phyloP scores from a whole-genome alignment of 1,140 invertebrate species.

The Procambarus clarkii region DNA sequence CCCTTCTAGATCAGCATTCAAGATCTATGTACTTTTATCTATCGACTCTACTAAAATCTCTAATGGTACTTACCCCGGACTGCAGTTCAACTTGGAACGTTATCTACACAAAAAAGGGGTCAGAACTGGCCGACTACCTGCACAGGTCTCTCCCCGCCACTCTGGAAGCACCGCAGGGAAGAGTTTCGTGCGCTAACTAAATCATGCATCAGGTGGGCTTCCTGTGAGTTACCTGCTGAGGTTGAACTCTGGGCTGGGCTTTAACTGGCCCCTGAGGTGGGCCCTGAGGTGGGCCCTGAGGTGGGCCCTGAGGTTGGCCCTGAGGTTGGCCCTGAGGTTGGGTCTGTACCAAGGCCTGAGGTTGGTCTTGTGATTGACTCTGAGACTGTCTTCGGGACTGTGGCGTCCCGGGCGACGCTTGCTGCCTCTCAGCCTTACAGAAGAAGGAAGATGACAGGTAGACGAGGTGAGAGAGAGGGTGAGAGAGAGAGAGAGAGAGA shows the following conservation, averaged over 20 bases:
- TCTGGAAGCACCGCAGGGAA: background rate
- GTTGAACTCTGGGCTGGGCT: slow-evolving; percentile 15
- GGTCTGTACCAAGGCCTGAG: background rate
- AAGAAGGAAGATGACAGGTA: too few species aligned
- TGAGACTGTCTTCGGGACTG: slow-evolving; percentile 17
- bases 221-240: slow-evolving; percentile 19
- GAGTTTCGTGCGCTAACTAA: background rate
- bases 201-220: slow-evolving; percentile 19
- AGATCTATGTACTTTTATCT: background rate
- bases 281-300: slow-evolving; percentile 11
- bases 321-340: background rate
- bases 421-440: slow-evolving; percentile 1
- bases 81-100: background rate
- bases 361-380: background rate
- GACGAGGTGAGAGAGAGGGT: too few species aligned
- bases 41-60: background rate
- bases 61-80: background rate
- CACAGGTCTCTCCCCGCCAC: background rate
- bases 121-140: background rate
- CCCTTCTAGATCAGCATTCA: slow-evolving; percentile 9
- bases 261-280: slow-evolving; percentile 13
- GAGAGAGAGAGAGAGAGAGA: too few species aligned
- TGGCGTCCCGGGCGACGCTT: slow-evolving; percentile 15
- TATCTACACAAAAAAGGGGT: background rate
- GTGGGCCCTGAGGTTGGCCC: background rate